phyloP scores from a whole-genome alignment of 2,113 vertebrate species.

The Ursus arctos region DNA sequence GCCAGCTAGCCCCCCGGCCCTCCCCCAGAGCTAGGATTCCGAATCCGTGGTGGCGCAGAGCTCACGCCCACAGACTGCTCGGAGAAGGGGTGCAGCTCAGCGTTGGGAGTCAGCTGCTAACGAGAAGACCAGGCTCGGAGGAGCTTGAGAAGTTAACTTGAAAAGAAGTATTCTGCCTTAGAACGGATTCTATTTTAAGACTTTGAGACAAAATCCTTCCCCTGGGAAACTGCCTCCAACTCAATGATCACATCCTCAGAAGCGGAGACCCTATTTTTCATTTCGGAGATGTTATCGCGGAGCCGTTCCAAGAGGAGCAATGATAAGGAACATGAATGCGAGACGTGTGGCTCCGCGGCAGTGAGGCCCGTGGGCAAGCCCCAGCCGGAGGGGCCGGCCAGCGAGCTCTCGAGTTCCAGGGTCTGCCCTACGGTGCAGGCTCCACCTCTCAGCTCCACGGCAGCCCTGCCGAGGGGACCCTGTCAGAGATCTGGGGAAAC shows the following conservation, averaged over 20 bases:
- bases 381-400: fast-evolving
- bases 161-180: constrained; percentile 26
- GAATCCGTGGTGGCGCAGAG: neutral
- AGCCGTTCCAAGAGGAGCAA: neutral
- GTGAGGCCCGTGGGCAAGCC: neutral
- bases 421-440: neutral
- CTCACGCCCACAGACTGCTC: fast-evolving
- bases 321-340: fast-evolving
- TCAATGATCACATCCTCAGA: neutral
- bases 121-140: too few species aligned
- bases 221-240: constrained; percentile 24
- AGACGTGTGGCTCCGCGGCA: neutral
- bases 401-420: neutral
- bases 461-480: neutral
- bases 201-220: constrained; percentile 51
- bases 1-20: too few species aligned
- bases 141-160: neutral
- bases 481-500: neutral
- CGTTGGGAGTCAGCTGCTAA: neutral
- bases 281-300: neutral
- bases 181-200: constrained; percentile 12
- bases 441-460: fast-evolving
- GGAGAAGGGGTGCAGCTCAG: neutral
- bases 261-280: neutral
- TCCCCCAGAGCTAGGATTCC: neutral